Base-by-base conservation (phyloP, 1,140 invertebrate species). In the Gyrodactylus bullatarudis region DNA sequence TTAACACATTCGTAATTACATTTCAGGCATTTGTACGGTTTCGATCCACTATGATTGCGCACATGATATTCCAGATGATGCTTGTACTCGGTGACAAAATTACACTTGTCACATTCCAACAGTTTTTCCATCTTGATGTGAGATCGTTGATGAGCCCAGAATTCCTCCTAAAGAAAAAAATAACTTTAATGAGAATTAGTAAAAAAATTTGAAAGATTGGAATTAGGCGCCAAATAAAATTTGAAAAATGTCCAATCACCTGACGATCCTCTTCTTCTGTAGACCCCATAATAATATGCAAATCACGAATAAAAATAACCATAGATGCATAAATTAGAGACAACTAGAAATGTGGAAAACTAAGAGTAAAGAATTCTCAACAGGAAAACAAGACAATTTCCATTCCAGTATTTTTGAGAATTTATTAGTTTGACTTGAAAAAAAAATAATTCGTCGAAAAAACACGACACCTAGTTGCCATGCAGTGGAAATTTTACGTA, bases 1-100 rank as follows among this genome's bases (percentile, higher is more conserved):
- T 96, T 98, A 1, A 98, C 93, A 78, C 94, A 99, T 2, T 78
- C 77, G 75, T 82, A 82, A 76, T 81, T 81, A 74, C 81, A 82
- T 74, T 92, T 87, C 71, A 84, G 76, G 79, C 95, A 99, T 78
- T 92, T 90, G 83, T 91, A 98, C 0, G 94, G 94, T 77, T 99
- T 99, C 0, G 87, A 88, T 8, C 91, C 90, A 76, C 87, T 85
- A 79, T 99, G 95, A 79, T 96, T 96, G 2, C 89, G 83, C 76
- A 95, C 83, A 74, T 96, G 95, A 78, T 98, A 99, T 77, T 97
- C 92, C 20, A 98, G 80, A 77, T 99, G 95, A 79, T 99, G 95
- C 77, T 98, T 99, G 81, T 91, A 93, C 78, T 98, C 92, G 0
- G 95, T 99, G 0, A 96, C 90, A 79, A 99, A 99, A 0, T 88